Conservation (phyloP, 1,140 invertebrate genomes). For the Drosophila fuyamai region DNA sequence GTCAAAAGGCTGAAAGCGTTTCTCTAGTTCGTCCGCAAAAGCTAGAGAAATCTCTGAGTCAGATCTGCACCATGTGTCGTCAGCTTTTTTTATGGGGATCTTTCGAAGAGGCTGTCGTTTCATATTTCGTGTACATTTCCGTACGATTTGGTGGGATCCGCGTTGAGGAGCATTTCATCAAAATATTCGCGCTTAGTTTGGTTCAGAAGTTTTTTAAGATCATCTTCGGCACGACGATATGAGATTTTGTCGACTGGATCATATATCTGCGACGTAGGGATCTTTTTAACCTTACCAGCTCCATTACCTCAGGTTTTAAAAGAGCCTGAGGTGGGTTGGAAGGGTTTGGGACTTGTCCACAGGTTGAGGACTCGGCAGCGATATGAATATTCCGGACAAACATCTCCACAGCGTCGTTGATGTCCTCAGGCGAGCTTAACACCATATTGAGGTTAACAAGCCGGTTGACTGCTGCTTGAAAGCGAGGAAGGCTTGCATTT, state of each 20-base stretch:
- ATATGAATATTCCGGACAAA: neutral
- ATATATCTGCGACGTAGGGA: constrained; percentile 3
- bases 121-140: no score
- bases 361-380: neutral
- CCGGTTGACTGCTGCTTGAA: neutral
- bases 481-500: no score
- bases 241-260: neutral
- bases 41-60: neutral
- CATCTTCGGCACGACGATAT: no score
- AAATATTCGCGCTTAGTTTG: no score
- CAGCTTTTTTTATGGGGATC: neutral
- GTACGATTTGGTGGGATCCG: no score
- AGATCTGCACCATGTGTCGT: neutral
- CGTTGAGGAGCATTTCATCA: no score
- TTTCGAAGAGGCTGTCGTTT: no score
- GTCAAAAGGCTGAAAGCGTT: no score
- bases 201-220: no score
- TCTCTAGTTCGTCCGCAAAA: neutral
- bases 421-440: neutral
- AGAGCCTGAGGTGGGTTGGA: neutral
- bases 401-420: neutral
- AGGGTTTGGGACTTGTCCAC: no score
- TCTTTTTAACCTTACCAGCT: constrained; percentile 1
- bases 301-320: neutral
- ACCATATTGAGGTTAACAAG: neutral